Evolutionary conservation across 30 jellyfish, hydroid and myxozoan genomes (phyloP), one percentile per base, ranked within the genome.

Genomic region (Aurelia aurita complex sp. Pacific): DNA sequence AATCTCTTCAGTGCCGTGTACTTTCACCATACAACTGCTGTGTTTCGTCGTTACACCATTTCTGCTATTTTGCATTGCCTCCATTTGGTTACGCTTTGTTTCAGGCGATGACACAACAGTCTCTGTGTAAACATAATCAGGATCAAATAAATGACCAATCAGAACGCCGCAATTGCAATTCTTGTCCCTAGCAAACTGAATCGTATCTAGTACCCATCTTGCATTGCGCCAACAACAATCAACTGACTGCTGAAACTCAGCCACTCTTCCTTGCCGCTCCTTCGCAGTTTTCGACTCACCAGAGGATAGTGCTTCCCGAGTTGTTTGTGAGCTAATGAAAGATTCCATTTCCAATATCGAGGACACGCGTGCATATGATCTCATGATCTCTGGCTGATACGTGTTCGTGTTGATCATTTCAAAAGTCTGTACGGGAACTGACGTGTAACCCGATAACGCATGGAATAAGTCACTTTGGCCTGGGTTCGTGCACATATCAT

Each of bases 151-250:
- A 19, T 76, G 33, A 32, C 94, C 87, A 12, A 95, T 81, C 42
- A 76, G 87, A 5, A 86, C 87, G 43, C 98, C 98, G 69, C 90
- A 80, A 63, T 69, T 85, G 33, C 74, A 88, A 62, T 90, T 87
- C 84, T 77, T 85, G 67, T 90, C 98, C 63, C 92, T 89, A 16
- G 97, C 92, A 5, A 97, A 43, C 59, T 89, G 97, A 1, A 95
- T 83, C 8, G 96, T 88, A 40, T 95, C 99, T n/a, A 95, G 64
- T 3, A 95, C 90, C 99, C 99, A 95, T 19, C 99, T 93, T 42
- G 97, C 93, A 42, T 85, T 64, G 74, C 73, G 92, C 99, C 99
- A 95, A 38, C 83, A 80, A 17, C 72, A 81, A 73, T 95, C 99
- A 42, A 90, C 98, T 10, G 69, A 59, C 72, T 85, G 93, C 64